Evolutionary conservation across 2,113 vertebrate genomes (phyloP).

Genomic region (Rattus norvegicus): GRCr8 NC_086020.1:24085001-24085500

Average conservation of each 20-base stretch:
- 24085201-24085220: slow-evolving; percentile 11
- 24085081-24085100: neutral
- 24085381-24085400: neutral
- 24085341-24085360: neutral
- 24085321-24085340: neutral
- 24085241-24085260: neutral
- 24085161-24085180: slow-evolving; percentile 65
- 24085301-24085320: neutral
- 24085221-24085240: neutral
- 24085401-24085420: neutral
- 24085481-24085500: neutral
- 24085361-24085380: neutral
- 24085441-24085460: neutral
- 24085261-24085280: neutral
- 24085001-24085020: neutral
- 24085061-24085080: slow-evolving; percentile 39
- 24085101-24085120: slow-evolving; percentile 22
- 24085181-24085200: slow-evolving; percentile 28
- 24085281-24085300: neutral
- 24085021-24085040: neutral
- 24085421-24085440: slow-evolving; percentile 3
- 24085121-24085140: neutral
- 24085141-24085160: slow-evolving; percentile 47
- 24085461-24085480: neutral
- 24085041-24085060: neutral